Conservation (phyloP, 2,888 invertebrate species). For the Dryobotodes eremita region DNA sequence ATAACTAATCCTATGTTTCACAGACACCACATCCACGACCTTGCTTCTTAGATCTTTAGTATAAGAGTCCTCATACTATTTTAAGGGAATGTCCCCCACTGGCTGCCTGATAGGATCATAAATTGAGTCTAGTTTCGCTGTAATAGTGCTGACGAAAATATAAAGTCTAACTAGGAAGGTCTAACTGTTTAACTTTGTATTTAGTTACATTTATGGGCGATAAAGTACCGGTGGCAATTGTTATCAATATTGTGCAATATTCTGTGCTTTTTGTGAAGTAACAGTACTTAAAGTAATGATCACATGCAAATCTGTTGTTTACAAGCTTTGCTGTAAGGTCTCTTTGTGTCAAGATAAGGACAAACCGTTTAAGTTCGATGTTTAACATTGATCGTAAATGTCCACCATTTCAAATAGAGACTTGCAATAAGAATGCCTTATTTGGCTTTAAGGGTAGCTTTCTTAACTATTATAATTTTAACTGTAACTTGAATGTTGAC, state of each 20-base stretch:
- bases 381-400: not conserved
- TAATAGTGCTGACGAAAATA: slow-evolving; percentile 58
- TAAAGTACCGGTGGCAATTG: slow-evolving; percentile 46
- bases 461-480: not conserved
- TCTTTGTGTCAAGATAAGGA: slow-evolving; percentile 4
- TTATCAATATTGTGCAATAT: slow-evolving; percentile 49
- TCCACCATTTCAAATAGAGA: not conserved
- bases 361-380: not conserved
- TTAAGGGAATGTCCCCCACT: slow-evolving; percentile 60
- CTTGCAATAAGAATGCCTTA: not conserved
- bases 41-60: slow-evolving; percentile 15
- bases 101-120: slow-evolving; percentile 56
- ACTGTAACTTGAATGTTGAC: too few species aligned
- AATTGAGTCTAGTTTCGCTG: slow-evolving; percentile 49
- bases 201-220: slow-evolving; percentile 50
- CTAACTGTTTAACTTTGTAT: slow-evolving; percentile 55
- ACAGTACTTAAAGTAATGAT: slow-evolving; percentile 46
- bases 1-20: not conserved
- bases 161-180: slow-evolving; percentile 32
- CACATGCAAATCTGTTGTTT: slow-evolving; percentile 44
- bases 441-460: not conserved
- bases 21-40: slow-evolving; percentile 3
- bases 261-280: slow-evolving; percentile 42
- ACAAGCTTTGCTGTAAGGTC: slow-evolving; percentile 25
- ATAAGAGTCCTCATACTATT: slow-evolving; percentile 48